Conservation (phyloP, 2,888 invertebrate genomes). For the Dicyrtoma fusca region DNA sequence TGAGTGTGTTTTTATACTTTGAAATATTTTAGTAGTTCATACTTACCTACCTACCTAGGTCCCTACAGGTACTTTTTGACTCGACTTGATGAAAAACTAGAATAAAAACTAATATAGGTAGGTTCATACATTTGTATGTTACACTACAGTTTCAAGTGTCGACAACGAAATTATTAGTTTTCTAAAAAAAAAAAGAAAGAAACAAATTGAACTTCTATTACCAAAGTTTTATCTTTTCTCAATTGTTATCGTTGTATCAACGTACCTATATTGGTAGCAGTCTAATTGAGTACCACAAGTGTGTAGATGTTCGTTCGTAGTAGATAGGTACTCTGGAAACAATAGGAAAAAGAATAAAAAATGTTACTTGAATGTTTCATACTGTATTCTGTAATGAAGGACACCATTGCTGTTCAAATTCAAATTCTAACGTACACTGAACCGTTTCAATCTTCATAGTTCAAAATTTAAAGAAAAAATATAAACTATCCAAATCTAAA, state of each 20-base stretch:
- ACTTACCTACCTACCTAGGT: no score
- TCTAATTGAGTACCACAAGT: background rate
- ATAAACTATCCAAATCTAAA: no score
- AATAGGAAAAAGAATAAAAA: no score
- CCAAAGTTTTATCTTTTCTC: background rate
- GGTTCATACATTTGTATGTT: no score
- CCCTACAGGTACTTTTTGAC: no score
- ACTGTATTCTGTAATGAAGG: no score
- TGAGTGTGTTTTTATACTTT: constrained; percentile 9
- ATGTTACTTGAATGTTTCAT: no score
- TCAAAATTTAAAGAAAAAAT: constrained; percentile 11
- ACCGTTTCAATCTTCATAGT: constrained; percentile 8
- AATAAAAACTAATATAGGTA: background rate
- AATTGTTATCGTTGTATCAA: background rate
- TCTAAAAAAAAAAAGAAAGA: constrained; percentile 16
- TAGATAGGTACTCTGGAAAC: no score
- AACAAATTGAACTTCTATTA: no score
- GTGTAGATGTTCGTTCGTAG: no score
- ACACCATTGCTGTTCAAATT: constrained; percentile 11
- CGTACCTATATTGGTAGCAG: background rate
- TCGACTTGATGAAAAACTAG: no score
- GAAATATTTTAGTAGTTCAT: background rate
- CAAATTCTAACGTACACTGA: background rate
- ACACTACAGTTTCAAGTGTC: no score
- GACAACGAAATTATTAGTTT: constrained; percentile 36